phyloP scores from a whole-genome alignment of 1,140 invertebrate species.

The Drosophila truncata region DNA sequence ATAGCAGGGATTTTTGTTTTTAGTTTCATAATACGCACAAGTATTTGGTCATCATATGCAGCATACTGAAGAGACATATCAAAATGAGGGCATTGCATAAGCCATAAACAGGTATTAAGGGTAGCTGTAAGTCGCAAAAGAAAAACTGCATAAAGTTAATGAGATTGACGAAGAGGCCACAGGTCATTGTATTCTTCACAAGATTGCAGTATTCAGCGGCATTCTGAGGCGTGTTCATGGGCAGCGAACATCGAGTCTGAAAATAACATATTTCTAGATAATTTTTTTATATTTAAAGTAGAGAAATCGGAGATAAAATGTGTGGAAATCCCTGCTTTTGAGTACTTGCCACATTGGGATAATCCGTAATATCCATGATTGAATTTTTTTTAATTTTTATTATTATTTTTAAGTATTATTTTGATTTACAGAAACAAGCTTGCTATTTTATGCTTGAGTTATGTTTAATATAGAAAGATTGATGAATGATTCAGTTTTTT shows the following conservation, averaged over 20 bases:
- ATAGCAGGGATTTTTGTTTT: neutral
- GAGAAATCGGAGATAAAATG: neutral
- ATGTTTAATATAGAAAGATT: neutral
- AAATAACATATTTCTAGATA: neutral
- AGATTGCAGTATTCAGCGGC: slow-evolving; percentile 22
- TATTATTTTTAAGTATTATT: neutral
- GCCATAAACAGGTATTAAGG: neutral
- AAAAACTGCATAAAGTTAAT: slow-evolving; percentile 38
- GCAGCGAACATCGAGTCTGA: slow-evolving; percentile 15
- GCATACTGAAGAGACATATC: neutral
- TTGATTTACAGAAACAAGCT: neutral
- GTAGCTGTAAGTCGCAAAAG: slow-evolving; percentile 14
- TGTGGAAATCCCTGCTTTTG: neutral
- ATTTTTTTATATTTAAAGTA: neutral
- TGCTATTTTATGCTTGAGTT: neutral
- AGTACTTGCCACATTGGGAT: slow-evolving; percentile 27
- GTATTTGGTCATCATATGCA: slow-evolving; percentile 46
- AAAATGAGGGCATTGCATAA: neutral
- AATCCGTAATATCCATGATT: slow-evolving; percentile 8
- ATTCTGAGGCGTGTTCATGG: too few relatives aligned
- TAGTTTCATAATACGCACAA: slow-evolving; percentile 44
- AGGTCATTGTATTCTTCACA: neutral
- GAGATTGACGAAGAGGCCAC: slow-evolving; percentile 17
- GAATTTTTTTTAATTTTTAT: too few relatives aligned
- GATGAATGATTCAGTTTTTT: neutral